These are phyloP conservation scores for Brachyopa scutellaris DNA, from an alignment of 2,888 invertebrate genomes.

Conservation along the genomic window DNA sequence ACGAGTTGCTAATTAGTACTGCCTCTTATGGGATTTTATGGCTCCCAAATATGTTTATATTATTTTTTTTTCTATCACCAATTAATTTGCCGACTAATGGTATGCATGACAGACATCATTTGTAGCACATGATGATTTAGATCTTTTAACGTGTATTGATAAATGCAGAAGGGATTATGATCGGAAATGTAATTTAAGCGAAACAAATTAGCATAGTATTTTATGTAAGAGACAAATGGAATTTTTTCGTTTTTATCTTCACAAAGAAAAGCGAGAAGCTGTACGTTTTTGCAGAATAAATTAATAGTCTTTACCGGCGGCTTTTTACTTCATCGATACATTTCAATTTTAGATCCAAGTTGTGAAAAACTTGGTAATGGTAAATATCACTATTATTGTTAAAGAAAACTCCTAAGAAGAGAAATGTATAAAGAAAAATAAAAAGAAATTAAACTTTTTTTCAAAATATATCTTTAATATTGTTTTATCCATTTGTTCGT, in stretches of 20 bases:
- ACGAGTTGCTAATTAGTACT: slow-evolving; percentile 57
- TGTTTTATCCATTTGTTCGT: slow-evolving; percentile 24
- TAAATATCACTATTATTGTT: not conserved
- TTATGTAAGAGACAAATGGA: slow-evolving; percentile 6
- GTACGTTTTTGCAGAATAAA: too few species aligned
- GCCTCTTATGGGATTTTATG: slow-evolving; percentile 39
- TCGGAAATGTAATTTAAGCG: slow-evolving; percentile 3
- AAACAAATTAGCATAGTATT: slow-evolving; percentile 37
- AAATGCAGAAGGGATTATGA: slow-evolving; percentile 33
- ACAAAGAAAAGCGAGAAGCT: slow-evolving; percentile 1
- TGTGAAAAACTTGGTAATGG: not conserved
- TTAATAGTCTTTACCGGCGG: too few species aligned
- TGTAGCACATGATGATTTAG: slow-evolving; percentile 44
- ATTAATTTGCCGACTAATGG: slow-evolving; percentile 49
- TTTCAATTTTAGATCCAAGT: not conserved
- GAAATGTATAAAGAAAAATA: not conserved
- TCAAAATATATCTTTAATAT: slow-evolving; percentile 36
- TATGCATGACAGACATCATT: slow-evolving; percentile 57
- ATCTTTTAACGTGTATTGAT: slow-evolving; percentile 30
- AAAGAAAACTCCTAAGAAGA: not conserved
- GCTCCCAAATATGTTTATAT: slow-evolving; percentile 47
- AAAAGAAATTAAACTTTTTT: slow-evolving; percentile 20
- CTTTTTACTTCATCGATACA: not conserved
- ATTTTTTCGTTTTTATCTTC: slow-evolving; percentile 8
- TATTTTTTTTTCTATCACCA: slow-evolving; percentile 44